Evolutionary conservation across 2,888 invertebrate species (phyloP).

Genomic region (Hemicrepidius hirtus): DNA sequence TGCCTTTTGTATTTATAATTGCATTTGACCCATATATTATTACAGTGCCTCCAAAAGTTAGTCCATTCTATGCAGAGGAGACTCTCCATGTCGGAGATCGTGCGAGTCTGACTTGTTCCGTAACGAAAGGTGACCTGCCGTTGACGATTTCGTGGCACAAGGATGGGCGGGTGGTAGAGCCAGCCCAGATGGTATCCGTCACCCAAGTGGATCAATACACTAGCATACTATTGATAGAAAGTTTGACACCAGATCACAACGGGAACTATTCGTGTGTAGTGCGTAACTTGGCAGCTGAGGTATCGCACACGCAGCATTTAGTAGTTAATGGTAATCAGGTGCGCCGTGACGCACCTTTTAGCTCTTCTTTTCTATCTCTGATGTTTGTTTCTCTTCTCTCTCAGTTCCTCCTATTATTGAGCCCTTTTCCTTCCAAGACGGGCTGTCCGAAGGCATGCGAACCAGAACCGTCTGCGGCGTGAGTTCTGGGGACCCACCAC

Average conservation of each 20-base stretch:
- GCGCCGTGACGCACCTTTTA: constrained; percentile 69
- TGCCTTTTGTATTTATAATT: constrained; percentile 5
- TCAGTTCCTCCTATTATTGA: constrained; percentile 90
- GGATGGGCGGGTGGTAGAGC: constrained; percentile 80
- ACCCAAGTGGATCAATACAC: constrained; percentile 85
- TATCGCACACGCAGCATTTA: constrained; percentile 83
- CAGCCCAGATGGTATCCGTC: constrained; percentile 78
- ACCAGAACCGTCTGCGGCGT: constrained; percentile 88
- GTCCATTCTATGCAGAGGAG: constrained; percentile 82
- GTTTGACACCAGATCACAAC: constrained; percentile 83
- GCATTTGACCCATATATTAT: constrained; percentile 61
- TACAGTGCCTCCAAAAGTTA: constrained; percentile 86
- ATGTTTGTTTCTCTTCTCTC: constrained; percentile 75
- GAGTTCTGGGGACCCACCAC: constrained; percentile 86
- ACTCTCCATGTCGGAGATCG: constrained; percentile 84
- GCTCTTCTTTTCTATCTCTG: constrained; percentile 74
- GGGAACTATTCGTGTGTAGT: constrained; percentile 87
- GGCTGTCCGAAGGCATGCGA: constrained; percentile 87
- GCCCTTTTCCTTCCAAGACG: constrained; percentile 89
- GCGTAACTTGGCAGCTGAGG: constrained; percentile 83
- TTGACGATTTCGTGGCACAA: constrained; percentile 86
- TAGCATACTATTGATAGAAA: constrained; percentile 86
- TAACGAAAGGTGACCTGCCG: constrained; percentile 85
- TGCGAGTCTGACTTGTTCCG: constrained; percentile 83
- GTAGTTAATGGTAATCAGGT: constrained; percentile 84